Evolutionary conservation across 2,113 vertebrate genomes (phyloP), one percentile per base, ranked within the genome.

Genomic region (Periophthalmus modestus): DNA sequence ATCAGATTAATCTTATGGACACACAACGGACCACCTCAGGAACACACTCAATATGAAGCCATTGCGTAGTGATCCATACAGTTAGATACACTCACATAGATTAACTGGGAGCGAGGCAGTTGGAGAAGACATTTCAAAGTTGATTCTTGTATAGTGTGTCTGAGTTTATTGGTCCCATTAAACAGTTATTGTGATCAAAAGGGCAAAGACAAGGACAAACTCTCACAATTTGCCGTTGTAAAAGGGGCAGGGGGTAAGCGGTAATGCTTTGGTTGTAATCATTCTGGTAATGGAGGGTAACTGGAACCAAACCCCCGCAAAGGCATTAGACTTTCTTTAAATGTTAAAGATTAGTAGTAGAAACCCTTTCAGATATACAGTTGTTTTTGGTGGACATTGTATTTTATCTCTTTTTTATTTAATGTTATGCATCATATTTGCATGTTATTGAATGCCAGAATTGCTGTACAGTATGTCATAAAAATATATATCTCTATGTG

Each of bases 1-100:
- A 72, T 83, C 62, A 82, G 66, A 87, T 87, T 88, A 82, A 85
- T 89, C 86, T 88, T 71, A 28, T 70, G 73, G 71, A 71, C 84
- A 72, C 87, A 83, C 72, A 59, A 61, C 28, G 33, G 71, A 73
- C 70, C 68, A 71, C 77, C 74, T 74, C 68, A 28, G 70, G 76
- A 82, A 75, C 72, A 67, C 52, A 34, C 43, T 59, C 39, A 43
- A 43, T 43, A 43, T 43, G 24, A 52, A 52, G 48, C 59, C 14
- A 21, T 57, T 21, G 0, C 6, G 50, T 65, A 12, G 14, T 4
- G 61, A 61, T 33, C 66, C 62, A 71, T 36, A 69, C 14, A 28
- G 34, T 55, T 16, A 7, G n/a, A 61, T 23, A 28, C 11, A 36
- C 47, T 55, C 24, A 7, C 12, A 55, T 16, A 28, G 69, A 46